Evolutionary conservation across 2,797 vertebrate genomes (phyloP).

Genomic region (Periophthalmus magnuspinnatus): DNA sequence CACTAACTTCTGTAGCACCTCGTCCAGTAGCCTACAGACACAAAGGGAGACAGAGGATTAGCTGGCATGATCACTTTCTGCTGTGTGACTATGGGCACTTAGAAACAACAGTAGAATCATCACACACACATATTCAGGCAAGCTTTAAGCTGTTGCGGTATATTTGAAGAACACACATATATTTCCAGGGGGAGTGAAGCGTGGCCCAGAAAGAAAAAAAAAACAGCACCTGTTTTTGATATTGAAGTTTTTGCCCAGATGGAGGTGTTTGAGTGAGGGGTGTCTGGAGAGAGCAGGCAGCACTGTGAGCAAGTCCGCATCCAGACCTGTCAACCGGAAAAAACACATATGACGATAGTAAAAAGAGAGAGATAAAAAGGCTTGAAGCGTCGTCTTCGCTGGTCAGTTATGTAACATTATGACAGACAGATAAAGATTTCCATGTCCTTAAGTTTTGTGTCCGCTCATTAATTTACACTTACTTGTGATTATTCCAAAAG

Average conservation of each 20-base stretch:
- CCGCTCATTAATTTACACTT: too few species aligned
- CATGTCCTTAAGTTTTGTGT: neutral
- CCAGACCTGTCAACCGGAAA: constrained; percentile 77
- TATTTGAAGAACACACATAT: constrained; percentile 3
- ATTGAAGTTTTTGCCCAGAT: constrained; percentile 90
- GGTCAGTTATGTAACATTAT: neutral
- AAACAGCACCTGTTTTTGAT: constrained; percentile 86
- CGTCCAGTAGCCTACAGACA: constrained; percentile 83
- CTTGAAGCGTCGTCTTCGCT: neutral
- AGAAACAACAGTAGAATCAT: constrained; percentile 33
- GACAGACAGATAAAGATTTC: neutral
- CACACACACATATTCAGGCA: constrained; percentile 38
- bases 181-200: constrained; percentile 29
- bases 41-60: constrained; percentile 39
- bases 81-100: constrained; percentile 18
- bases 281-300: constrained; percentile 86
- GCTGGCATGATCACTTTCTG: constrained; percentile 44
- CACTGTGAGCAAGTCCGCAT: constrained; percentile 84
- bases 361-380: neutral
- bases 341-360: constrained; percentile 11
- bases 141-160: constrained; percentile 3
- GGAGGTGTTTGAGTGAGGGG: constrained; percentile 86
- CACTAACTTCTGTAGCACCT: constrained; percentile 88
- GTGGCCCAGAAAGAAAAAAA: constrained; percentile 1
- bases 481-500: too few species aligned